Conservation (phyloP, 2,113 vertebrate genomes). For the Petrocephalus microphthalmus region DNA sequence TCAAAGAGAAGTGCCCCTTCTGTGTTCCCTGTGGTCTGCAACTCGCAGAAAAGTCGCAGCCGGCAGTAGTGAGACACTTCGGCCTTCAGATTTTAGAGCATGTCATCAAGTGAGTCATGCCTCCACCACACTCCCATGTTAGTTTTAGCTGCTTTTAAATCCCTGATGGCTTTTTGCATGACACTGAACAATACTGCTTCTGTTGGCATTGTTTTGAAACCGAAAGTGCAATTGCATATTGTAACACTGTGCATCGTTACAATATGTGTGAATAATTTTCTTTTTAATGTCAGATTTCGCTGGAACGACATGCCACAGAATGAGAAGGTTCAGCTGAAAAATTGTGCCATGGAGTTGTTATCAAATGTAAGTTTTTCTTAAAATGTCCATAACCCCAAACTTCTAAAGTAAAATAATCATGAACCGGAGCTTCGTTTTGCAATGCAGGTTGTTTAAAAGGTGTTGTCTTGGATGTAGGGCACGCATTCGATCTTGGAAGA, state of each 20-base stretch:
- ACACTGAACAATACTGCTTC: not conserved
- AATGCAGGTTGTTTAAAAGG: not conserved
- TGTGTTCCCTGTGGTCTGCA: constrained; percentile 89
- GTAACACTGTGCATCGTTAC: not conserved
- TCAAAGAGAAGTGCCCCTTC: constrained; percentile 87
- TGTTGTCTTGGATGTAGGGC: constrained; percentile 60
- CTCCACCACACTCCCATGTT: not conserved
- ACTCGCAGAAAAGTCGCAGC: constrained; percentile 81
- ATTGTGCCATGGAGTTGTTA: constrained; percentile 87
- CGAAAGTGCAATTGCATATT: not conserved
- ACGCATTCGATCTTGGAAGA: constrained; percentile 83
- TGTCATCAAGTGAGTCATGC: constrained; percentile 83
- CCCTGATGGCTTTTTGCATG: not conserved
- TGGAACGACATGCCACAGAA: constrained; percentile 88
- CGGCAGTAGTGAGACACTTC: constrained; percentile 87
- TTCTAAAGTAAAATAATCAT: not conserved
- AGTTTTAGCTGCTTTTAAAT: not conserved
- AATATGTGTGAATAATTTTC: not conserved
- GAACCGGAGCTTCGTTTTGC: not conserved
- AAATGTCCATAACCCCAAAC: not conserved
- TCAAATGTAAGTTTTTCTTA: constrained; percentile 57
- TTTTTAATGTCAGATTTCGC: constrained; percentile 65
- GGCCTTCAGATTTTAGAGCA: constrained; percentile 95
- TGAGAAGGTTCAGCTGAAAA: constrained; percentile 87
- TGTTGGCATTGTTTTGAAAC: not conserved